These are phyloP conservation scores for Cosmorhoe ocellata DNA, from an alignment of 2,888 invertebrate species.

Conservation along the genomic window DNA sequence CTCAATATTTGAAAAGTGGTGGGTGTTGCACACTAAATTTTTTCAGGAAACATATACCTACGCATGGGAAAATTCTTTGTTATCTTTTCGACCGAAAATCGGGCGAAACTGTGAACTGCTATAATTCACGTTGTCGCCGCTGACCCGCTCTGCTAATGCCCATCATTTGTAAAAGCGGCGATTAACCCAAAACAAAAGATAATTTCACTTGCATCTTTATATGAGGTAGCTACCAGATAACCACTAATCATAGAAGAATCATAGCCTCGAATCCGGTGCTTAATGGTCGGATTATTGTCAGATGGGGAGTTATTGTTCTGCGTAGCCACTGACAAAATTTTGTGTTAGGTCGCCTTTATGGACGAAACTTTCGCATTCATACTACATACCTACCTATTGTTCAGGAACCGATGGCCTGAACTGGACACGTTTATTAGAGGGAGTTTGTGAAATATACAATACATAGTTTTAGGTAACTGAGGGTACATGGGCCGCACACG, in stretches of 20 bases:
- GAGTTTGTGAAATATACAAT: background rate
- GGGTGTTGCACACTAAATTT: constrained; percentile 6
- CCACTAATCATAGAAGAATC: constrained; percentile 19
- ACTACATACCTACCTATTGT: constrained; percentile 28
- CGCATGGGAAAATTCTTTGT: constrained; percentile 1
- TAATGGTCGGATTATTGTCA: constrained; percentile 31
- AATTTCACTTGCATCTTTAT: constrained; percentile 3
- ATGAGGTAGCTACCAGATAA: constrained; percentile 5
- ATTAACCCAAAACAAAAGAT: constrained; percentile 15
- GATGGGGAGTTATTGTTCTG: constrained; percentile 35
- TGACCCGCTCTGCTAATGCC: background rate
- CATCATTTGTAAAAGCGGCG: constrained; percentile 1
- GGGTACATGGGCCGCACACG: too few relatives aligned
- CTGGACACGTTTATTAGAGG: constrained; percentile 13
- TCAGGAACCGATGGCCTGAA: constrained; percentile 28
- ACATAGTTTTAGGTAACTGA: too few relatives aligned
- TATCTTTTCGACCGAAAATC: background rate
- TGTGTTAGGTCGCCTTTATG: constrained; percentile 27
- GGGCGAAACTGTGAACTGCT: too few relatives aligned
- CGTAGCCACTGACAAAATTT: constrained; percentile 30
- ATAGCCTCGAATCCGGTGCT: constrained; percentile 18
- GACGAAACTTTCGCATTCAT: constrained; percentile 29
- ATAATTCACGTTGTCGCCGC: background rate
- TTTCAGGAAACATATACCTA: constrained; percentile 1
- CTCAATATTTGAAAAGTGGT: constrained; percentile 11